Base-by-base conservation (phyloP, 2,113 vertebrate genomes). In the Psittacula cyanocephala region DNA sequence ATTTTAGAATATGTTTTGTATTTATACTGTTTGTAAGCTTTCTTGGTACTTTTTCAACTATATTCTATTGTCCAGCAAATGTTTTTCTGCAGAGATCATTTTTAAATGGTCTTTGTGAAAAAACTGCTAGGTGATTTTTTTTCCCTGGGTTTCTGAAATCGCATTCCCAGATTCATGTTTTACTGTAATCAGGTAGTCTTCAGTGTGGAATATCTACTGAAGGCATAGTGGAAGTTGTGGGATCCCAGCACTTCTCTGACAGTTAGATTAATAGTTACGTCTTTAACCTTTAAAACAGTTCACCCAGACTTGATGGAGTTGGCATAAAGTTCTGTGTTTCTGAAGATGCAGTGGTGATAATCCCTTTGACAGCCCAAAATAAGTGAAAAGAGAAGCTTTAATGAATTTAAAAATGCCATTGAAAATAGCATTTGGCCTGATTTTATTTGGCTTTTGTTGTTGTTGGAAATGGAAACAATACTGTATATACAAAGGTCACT, bases 251-350 rank as follows among this genome's bases (percentile, higher is more conserved):
- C n/a, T 44, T 52, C 63, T 75, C 72, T 75, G 77, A 67, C 46
- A 71, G 63, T 44, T 5, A 17, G 49, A 60, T 70, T 31, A 79
- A 72, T 79, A 44, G 22, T 69, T 59, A 10, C 2, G 62, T 65
- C 91, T 81, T 93, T 93, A 74, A 95, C 85, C 85, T 79, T 82
- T 70, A 16, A 53, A 90, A 47, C 31, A 87, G 67, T 90, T 92
- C 74, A 69, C 70, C 39, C 39, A 28, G n/a, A 28, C 60, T 88
- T 59, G 70, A 52, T 6, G 11, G 88, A 47, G 14, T 53, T 93
- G 81, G 82, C 78, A 33, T 37, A 55, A 39, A 63, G 44, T 69
- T 89, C 6, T 52, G 62, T 77, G 37, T 63, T 78, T 78, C 86
- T 86, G 72, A 79, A 91, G 67, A 70, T 59, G 67, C 39, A 33